Conservation (phyloP, 2,113 vertebrate species). For the Percopsis transmontana region DNA sequence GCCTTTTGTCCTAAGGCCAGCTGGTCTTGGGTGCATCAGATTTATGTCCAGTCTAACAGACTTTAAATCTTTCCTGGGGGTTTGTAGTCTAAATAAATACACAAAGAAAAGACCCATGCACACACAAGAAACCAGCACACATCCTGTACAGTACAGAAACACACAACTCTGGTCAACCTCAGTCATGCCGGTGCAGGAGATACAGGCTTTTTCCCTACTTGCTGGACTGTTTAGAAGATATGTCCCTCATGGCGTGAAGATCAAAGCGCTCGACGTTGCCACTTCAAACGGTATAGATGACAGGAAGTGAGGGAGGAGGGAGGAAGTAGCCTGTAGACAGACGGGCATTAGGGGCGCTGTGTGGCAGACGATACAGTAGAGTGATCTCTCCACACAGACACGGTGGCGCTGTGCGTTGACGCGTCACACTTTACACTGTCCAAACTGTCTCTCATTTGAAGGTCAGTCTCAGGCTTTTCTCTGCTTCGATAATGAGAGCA, state of each 20-base stretch:
- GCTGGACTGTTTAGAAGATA: conserved; percentile 23
- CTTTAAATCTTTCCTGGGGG: conserved; percentile 1
- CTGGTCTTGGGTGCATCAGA: too few species aligned
- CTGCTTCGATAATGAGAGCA: too few species aligned
- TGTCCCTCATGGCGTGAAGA: conserved; percentile 1
- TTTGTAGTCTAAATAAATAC: conserved; percentile 32
- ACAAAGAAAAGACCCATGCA: conserved; percentile 16
- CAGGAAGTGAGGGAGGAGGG: neutral
- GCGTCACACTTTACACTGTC: conserved; percentile 44
- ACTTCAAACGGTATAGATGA: conserved; percentile 31
- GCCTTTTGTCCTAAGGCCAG: too few species aligned
- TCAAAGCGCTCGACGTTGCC: too few species aligned
- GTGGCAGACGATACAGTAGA: conserved; percentile 26
- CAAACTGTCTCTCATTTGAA: conserved; percentile 49
- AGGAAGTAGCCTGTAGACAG: conserved; percentile 9
- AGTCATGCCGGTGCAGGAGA: conserved; percentile 38
- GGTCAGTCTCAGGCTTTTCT: conserved; percentile 23
- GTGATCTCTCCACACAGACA: conserved; percentile 24
- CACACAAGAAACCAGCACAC: neutral
- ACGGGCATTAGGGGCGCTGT: conserved; percentile 18
- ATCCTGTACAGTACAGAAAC: conserved; percentile 13
- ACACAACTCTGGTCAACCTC: conserved; percentile 19
- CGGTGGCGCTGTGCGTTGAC: conserved; percentile 29
- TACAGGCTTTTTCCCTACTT: conserved; percentile 13
- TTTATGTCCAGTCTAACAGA: too few species aligned